Evolutionary conservation across 2,113 vertebrate genomes (phyloP), one percentile per base, ranked within the genome.

Genomic region (Tapirus terrestris): DNA sequence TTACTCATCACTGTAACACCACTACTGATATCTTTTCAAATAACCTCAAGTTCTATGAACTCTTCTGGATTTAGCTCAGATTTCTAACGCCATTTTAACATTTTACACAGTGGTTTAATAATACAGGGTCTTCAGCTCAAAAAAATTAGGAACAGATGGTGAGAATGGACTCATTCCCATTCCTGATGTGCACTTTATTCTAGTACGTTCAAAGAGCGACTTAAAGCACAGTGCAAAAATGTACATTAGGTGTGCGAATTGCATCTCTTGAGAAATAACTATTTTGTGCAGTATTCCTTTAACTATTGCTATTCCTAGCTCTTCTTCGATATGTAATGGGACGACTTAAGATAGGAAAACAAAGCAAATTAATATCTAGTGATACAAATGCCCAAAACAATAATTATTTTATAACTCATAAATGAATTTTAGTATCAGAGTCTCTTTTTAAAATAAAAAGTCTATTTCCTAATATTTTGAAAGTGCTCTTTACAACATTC

Each of bases 121-220:
- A 98, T 96, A 81, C 82, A 88, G 97, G 98, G 96, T 98, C 97
- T 98, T 98, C 93, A 92, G 56, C 89, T 98, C 92, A 96, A 98
- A 98, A 98, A 97, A 98, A 98, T 98, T 91, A 97, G 83, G 91
- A 99, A 97, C 98, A 99, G 98, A 98, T 99, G 98, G 98, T 96
- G 96, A 98, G 96, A 96, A 33, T 0, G 98, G 96, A 98, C 97
- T 97, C 94, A 95, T 98, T 99, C 96, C 95, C 98, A 96, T 95
- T 98, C 90, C 97, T 97, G 95, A 98, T 92, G 98, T 98, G 86
- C 82, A 98, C 84, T 98, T 98, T 96, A 84, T 97, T 98, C 70
- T 51, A 97, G 61, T 90, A 92, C 96, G 90, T 96, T 98, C 96
- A 96, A 98, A 95, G 97, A 98, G 63, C 91, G 94, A 97, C 97